Conservation (phyloP, 2,888 invertebrate species). For the Tromatobia lineatoria region DNA sequence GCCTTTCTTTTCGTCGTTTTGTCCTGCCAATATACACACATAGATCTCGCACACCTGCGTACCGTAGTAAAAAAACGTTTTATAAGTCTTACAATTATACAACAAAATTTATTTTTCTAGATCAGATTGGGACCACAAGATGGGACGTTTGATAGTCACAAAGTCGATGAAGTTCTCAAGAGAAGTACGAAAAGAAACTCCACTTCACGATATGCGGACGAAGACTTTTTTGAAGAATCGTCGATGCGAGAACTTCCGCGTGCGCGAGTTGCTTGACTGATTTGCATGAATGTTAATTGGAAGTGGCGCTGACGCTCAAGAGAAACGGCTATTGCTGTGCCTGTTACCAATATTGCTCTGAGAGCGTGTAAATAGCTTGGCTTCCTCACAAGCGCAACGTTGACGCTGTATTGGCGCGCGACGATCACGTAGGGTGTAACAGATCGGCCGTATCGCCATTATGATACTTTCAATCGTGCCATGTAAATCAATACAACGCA, state of each 20-base stretch:
- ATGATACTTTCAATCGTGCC: slow-evolving; percentile 72
- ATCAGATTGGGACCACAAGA: not conserved
- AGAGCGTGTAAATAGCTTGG: slow-evolving; percentile 31
- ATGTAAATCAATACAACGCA: slow-evolving; percentile 72
- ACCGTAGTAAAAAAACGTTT: slow-evolving; percentile 18
- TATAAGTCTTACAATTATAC: not conserved
- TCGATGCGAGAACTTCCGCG: slow-evolving; percentile 27
- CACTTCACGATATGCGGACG: not conserved
- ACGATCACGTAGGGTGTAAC: slow-evolving; percentile 72
- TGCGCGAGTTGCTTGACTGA: slow-evolving; percentile 56
- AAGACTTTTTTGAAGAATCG: slow-evolving; percentile 8
- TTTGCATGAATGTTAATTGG: slow-evolving; percentile 70
- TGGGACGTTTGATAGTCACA: not conserved
- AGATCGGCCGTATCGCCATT: slow-evolving; percentile 70
- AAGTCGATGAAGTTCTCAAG: not conserved
- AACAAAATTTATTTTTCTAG: not conserved
- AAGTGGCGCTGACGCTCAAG: slow-evolving; percentile 47
- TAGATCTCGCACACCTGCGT: slow-evolving; percentile 20
- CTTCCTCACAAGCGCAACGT: not conserved
- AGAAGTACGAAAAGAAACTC: not conserved
- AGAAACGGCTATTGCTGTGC: slow-evolving; percentile 19
- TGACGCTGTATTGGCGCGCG: slow-evolving; percentile 44
- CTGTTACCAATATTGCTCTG: slow-evolving; percentile 58
- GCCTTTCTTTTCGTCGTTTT: slow-evolving; percentile 10
- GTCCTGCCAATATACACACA: slow-evolving; percentile 9